A percentile compares a stretch with the other conserved stretches of the same genome.
Evolutionary conservation across 2,888 invertebrate species (phyloP).

Genomic region (Dasysyrphus tricinctus): DNA sequence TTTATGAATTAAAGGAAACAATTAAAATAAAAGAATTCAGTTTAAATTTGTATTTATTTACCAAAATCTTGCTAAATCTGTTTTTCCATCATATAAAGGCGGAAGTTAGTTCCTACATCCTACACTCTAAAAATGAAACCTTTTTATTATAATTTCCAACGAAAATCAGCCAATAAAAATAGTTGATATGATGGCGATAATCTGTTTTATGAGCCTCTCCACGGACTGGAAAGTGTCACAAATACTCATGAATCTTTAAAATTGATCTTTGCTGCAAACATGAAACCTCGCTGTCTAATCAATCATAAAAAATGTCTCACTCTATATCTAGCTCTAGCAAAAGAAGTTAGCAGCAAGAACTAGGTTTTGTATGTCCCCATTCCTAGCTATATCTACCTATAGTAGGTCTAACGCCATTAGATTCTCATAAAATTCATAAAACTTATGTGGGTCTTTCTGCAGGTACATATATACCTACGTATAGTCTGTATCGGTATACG

Average conservation of each 20-base stretch:
- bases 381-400: not conserved
- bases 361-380: not conserved
- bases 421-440: not conserved
- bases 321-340: no score
- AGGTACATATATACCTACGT: no score
- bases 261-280: not conserved
- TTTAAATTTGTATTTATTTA: no score
- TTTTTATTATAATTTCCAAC: no score
- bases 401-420: not conserved
- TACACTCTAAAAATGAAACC: no score
- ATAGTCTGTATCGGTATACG: not conserved
- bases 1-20: no score
- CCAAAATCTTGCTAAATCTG: no score
- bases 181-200: no score
- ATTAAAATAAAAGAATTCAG: no score
- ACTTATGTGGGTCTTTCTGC: constrained; percentile 12
- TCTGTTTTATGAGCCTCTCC: not conserved
- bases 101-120: no score
- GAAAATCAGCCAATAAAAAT: no score
- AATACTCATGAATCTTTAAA: not conserved
- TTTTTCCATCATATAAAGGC: no score
- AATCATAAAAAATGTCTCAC: not conserved
- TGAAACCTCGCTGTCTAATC: not conserved
- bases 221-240: not conserved
- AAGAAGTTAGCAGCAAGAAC: not conserved